Conservation (phyloP, 1,140 invertebrate species). For the Diploscapter pachys region DNA sequence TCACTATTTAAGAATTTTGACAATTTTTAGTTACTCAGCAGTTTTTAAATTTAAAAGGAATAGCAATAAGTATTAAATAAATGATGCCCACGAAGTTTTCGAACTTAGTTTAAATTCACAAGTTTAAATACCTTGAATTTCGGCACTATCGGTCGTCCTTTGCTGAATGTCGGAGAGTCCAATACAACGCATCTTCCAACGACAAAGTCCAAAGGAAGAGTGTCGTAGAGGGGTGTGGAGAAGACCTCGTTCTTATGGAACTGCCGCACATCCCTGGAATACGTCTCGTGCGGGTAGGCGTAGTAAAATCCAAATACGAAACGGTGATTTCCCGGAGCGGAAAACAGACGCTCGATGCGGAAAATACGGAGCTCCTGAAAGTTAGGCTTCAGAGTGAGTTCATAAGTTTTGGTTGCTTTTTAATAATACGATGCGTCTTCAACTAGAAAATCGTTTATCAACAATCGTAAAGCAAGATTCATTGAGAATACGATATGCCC, state of each 20-base stretch:
- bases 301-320: slow-evolving; percentile 95
- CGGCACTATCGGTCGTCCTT: slow-evolving; percentile 77
- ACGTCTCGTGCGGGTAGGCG: slow-evolving; percentile 90
- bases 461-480: slow-evolving; percentile 8
- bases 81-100: neutral
- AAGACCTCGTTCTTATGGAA: slow-evolving; percentile 86
- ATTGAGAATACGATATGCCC: neutral
- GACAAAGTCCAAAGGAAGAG: slow-evolving; percentile 86
- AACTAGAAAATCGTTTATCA: no score
- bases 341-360: slow-evolving; percentile 53
- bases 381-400: slow-evolving; percentile 10
- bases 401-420: neutral
- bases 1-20: neutral
- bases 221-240: slow-evolving; percentile 73
- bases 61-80: neutral
- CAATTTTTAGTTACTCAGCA: neutral
- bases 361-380: slow-evolving; percentile 48
- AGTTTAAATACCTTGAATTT: slow-evolving; percentile 60
- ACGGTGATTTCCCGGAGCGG: slow-evolving; percentile 67
- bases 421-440: no score
- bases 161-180: slow-evolving; percentile 84
- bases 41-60: neutral
- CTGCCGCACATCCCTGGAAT: slow-evolving; percentile 88
- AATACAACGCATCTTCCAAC: slow-evolving; percentile 91
- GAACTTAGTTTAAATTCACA: neutral